phyloP scores from a whole-genome alignment of 2,797 vertebrate genomes.

The Chaetophractus vellerosus region DNA sequence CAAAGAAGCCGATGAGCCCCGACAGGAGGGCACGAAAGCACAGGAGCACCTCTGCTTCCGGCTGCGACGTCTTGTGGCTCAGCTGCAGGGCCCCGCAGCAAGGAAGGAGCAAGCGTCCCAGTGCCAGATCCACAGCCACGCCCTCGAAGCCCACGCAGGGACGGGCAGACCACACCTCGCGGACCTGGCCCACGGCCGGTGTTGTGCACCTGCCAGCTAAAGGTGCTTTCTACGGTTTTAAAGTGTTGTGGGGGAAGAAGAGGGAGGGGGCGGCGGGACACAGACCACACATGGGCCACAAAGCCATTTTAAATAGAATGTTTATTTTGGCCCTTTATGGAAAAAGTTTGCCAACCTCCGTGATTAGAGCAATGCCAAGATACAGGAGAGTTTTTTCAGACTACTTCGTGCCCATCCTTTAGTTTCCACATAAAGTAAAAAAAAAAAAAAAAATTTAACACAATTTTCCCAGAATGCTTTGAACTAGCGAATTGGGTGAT shows the following conservation, averaged over 20 bases:
- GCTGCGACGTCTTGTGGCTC: not conserved
- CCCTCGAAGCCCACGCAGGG: not conserved
- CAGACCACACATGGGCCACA: not conserved
- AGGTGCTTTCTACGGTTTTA: not conserved
- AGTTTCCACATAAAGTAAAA: constrained; percentile 25
- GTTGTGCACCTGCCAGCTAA: not conserved
- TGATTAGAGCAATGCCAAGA: not conserved
- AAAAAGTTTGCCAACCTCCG: not conserved
- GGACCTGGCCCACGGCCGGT: too few species aligned
- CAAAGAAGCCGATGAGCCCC: not conserved
- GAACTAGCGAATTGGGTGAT: not conserved
- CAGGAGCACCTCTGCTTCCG: not conserved
- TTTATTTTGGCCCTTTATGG: not conserved
- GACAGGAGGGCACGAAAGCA: not conserved
- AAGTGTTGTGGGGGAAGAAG: not conserved
- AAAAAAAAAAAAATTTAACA: not conserved
- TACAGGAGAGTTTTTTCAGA: not conserved
- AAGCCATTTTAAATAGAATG: not conserved
- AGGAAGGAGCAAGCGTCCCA: not conserved
- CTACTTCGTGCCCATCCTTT: not conserved
- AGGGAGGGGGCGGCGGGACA: not conserved
- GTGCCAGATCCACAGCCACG: not conserved
- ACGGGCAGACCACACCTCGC: not conserved
- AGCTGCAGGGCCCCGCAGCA: not conserved
- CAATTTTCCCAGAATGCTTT: constrained; percentile 12